These are phyloP conservation scores for Takifugu ocellatus DNA, from an alignment of 2,797 vertebrate genomes.

Conservation along the genomic window DNA sequence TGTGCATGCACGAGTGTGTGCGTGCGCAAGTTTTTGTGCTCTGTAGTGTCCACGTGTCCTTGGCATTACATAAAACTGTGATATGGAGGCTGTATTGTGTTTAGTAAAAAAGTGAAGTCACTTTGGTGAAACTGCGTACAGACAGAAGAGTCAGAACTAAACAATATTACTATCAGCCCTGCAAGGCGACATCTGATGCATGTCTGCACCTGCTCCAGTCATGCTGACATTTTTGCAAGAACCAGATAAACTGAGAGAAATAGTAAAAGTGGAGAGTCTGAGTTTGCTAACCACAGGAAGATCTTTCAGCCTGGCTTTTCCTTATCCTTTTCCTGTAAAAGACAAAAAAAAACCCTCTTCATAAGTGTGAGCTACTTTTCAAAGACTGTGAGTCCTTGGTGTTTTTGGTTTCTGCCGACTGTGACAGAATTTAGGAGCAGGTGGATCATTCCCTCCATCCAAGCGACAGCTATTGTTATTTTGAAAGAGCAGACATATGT, in stretches of 20 bases:
- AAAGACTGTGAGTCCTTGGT: constrained; percentile 61
- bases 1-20: constrained; percentile 33
- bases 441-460: constrained; percentile 64
- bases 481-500: constrained; percentile 72
- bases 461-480: constrained; percentile 66
- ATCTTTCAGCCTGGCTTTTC: neutral
- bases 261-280: neutral
- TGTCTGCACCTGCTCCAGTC: neutral
- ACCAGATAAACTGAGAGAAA: neutral
- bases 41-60: constrained; percentile 29
- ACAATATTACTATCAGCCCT: neutral
- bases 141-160: constrained; percentile 1
- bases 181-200: neutral
- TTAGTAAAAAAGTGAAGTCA: constrained; percentile 8
- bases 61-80: constrained; percentile 12
- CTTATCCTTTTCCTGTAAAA: neutral
- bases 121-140: constrained; percentile 1
- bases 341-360: constrained; percentile 12
- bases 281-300: constrained; percentile 10
- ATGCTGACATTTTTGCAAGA: neutral
- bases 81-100: constrained; percentile 22
- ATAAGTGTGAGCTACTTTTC: constrained; percentile 60
- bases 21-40: constrained; percentile 37
- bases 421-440: constrained; percentile 68
- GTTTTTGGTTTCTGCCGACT: constrained; percentile 49